Evolutionary conservation across 2,113 vertebrate species (phyloP), one percentile per base, ranked within the genome.

Genomic region (Hymenochirus boettgeri): DNA sequence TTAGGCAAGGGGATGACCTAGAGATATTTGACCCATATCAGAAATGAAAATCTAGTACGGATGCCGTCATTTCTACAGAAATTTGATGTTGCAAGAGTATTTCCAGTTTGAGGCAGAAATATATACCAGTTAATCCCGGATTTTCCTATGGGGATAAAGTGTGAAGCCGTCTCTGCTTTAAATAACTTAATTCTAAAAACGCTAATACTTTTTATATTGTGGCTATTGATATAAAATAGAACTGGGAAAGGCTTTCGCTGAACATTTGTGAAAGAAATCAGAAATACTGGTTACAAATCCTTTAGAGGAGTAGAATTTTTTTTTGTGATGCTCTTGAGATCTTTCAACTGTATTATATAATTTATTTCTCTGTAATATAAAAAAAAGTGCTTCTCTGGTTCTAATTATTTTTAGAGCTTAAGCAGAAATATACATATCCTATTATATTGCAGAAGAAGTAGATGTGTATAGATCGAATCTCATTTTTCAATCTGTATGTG

Each of bases 201-300:
- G 48, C 18, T 59, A 53, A 60, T 69, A 22, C 57, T 29, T 33
- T 27, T 52, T 46, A 50, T 47, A 31, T 57, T 51, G 39, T 47
- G 33, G 53, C 54, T 47, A n/a, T 42, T 26, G 42, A 12, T 45
- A 60, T 69, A 59, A 69, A 60, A 69, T 53, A 60, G 24, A 50
- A 23, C 24, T 69, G 65, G 65, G 53, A 69, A 52, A 35, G 21
- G 35, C 45, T 59, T 24, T 33, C 52, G 52, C 65, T 57, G 60
- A 69, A 69, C 65, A 69, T 69, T 69, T 69, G 65, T 59, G 18
- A 60, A 69, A 69, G 65, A 69, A 69, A 69, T 69, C 65, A 69
- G 52, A 60, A 26, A 42, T 35, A 42, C 17, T 60, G 45, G 65
- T 53, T 57, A 52, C 48, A 23, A 69, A 69, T 60, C 65, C 65